These are phyloP conservation scores for Anguilla rostrata DNA, from an alignment of 2,113 vertebrate species.

Conservation along the genomic window DNA sequence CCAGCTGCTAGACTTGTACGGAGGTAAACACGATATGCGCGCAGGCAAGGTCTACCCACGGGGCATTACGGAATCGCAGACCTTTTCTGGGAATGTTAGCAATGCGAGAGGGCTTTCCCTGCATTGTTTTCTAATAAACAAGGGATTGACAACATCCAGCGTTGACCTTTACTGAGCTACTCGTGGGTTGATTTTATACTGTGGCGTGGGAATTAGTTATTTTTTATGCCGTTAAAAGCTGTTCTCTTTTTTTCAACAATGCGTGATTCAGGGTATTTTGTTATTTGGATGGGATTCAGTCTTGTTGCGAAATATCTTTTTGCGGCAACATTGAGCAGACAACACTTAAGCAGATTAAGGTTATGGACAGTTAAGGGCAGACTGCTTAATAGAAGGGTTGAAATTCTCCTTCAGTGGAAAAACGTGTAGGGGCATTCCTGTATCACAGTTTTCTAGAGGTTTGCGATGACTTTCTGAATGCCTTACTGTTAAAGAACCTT, in stretches of 20 bases:
- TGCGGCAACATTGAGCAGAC: background rate
- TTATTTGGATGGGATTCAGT: background rate
- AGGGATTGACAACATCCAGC: conserved; percentile 20
- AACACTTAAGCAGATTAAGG: background rate
- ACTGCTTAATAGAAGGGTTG: background rate
- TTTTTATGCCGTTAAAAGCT: background rate
- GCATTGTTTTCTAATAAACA: conserved; percentile 31
- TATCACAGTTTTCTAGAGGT: background rate
- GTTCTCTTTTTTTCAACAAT: background rate
- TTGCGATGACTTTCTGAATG: no score
- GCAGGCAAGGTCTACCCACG: conserved; percentile 12
- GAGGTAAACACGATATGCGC: conserved; percentile 6
- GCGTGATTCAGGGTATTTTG: background rate
- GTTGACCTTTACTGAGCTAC: conserved; percentile 31
- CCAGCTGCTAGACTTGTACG: background rate
- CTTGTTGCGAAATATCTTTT: background rate
- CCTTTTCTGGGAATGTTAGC: conserved; percentile 37
- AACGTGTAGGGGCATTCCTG: background rate
- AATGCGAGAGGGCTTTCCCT: conserved; percentile 24
- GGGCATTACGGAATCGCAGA: background rate
- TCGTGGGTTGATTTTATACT: conserved; percentile 18
- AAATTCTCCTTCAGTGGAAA: background rate
- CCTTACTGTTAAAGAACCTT: no score
- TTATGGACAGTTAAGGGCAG: background rate
- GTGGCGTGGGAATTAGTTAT: conserved; percentile 10